These are phyloP conservation scores for Platyrinchus mystaceus DNA, from an alignment of 2,797 vertebrate species.

Conservation along the genomic window DNA sequence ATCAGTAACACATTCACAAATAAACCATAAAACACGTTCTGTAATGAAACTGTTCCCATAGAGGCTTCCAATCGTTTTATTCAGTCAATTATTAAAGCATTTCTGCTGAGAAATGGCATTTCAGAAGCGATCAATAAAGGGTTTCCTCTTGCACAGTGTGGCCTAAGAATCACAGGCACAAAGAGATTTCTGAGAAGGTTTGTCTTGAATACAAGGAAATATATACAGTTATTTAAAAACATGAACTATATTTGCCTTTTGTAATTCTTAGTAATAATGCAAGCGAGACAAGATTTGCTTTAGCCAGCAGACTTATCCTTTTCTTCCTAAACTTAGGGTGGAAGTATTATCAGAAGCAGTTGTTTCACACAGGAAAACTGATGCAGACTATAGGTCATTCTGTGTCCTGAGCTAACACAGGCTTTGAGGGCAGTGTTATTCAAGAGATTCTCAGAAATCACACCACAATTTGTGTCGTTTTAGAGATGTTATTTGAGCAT, in stretches of 20 bases:
- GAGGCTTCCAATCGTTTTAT: conserved; percentile 33
- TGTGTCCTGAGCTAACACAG: accelerated
- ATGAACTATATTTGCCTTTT: background rate
- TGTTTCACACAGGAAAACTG: background rate
- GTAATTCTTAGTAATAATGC: background rate
- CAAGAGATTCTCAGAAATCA: background rate
- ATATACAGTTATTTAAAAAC: background rate
- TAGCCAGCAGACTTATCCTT: background rate
- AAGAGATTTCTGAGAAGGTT: background rate
- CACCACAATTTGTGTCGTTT: accelerated
- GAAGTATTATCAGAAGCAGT: background rate
- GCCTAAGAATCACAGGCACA: background rate
- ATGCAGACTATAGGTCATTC: accelerated
- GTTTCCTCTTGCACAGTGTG: background rate
- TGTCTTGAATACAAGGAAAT: background rate
- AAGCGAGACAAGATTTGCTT: background rate
- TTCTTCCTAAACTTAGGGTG: background rate
- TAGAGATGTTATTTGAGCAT: background rate
- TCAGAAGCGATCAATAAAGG: conserved; percentile 23
- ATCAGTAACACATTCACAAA: background rate
- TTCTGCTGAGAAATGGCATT: conserved; percentile 44
- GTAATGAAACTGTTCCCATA: background rate
- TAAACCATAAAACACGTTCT: conserved; percentile 19
- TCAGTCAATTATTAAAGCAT: conserved; percentile 39
- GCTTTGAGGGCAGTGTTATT: background rate